A percentile compares a stretch with the other conserved stretches of the same genome.
These are phyloP conservation scores for Betta splendens DNA, from an alignment of 2,797 vertebrate genomes.

Conservation along the genomic window DNA sequence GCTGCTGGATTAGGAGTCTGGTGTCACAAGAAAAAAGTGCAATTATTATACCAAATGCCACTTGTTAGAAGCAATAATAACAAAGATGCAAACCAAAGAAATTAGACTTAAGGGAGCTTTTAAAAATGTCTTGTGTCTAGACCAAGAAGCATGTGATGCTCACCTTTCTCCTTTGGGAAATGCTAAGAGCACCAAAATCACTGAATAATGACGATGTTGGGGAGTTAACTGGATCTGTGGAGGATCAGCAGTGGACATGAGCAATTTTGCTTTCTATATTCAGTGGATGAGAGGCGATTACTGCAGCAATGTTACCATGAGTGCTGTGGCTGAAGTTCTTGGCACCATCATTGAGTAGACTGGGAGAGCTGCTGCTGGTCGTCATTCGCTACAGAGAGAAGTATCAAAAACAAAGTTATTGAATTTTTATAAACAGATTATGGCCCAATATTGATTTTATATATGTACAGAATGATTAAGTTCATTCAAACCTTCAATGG, in stretches of 20 bases:
- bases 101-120: constrained; percentile 7
- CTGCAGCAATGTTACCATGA: constrained; percentile 85
- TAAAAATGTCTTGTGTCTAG: background rate
- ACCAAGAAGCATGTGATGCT: constrained; percentile 37
- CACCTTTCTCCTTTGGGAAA: constrained; percentile 99
- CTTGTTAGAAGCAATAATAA: background rate
- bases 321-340: constrained; percentile 93
- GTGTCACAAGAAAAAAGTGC: constrained; percentile 11
- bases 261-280: background rate
- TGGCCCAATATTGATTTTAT: background rate
- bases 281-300: background rate
- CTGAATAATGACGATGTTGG: constrained; percentile 96
- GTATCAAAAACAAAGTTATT: constrained; percentile 25
- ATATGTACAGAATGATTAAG: background rate
- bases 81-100: background rate
- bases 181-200: constrained; percentile 96
- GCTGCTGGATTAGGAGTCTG: constrained; percentile 98
- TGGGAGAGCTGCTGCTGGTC: constrained; percentile 98
- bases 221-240: constrained; percentile 93
- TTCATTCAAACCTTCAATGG: background rate
- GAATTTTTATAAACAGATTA: background rate
- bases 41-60: constrained; percentile 3
- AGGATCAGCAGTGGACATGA: constrained; percentile 21
- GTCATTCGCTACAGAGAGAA: constrained; percentile 89
- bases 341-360: constrained; percentile 98